Evolutionary conservation across 2,113 vertebrate species (phyloP), one percentile per base, ranked within the genome.

Genomic region (Bufo bufo): DNA sequence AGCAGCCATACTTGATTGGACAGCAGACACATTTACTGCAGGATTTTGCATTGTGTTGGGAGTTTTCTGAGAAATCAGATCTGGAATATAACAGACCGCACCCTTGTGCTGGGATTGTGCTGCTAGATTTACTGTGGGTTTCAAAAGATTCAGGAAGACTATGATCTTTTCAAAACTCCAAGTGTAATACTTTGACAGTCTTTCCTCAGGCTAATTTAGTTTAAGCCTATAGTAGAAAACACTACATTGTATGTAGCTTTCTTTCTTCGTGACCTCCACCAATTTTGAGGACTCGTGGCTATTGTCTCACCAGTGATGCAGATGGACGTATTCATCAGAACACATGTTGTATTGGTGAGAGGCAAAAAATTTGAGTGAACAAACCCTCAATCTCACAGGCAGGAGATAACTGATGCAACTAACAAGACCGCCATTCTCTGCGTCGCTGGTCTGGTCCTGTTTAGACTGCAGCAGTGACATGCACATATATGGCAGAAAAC

Each of bases 91-190:
- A 8, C 12, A 82, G 58, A 49, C 45, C 0, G 17, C 45, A 17
- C 13, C 4, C 33, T 23, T 59, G n/a, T 43, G 16, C 56, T 61
- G 23, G n/a, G 43, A 47, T 65, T n/a, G 14, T 83, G 81, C 63
- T 83, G 14, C 47, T 52, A 23, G 20, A 50, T 52, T 50, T 75
- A 75, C 47, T 50, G 63, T 83, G 52, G 59, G 45, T 50, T 82
- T 63, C 72, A 82, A 23, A 50, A 47, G 3, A 47, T 47, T 0
- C 1, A 61, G 16, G 23, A 66, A 49, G 17, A n/a, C 61, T 65
- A n/a, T 83, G 81, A 83, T 69, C 81, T 83, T 69, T 69, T 83
- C 47, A 54, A 4, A 71, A 84, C 69, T 47, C 2, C 20, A 43
- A 84, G n/a, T 43, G 14, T 84, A 54, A 84, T 69, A 13, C 71